phyloP scores from a whole-genome alignment of 2,888 invertebrate genomes.

The Plutella xylostella region DNA sequence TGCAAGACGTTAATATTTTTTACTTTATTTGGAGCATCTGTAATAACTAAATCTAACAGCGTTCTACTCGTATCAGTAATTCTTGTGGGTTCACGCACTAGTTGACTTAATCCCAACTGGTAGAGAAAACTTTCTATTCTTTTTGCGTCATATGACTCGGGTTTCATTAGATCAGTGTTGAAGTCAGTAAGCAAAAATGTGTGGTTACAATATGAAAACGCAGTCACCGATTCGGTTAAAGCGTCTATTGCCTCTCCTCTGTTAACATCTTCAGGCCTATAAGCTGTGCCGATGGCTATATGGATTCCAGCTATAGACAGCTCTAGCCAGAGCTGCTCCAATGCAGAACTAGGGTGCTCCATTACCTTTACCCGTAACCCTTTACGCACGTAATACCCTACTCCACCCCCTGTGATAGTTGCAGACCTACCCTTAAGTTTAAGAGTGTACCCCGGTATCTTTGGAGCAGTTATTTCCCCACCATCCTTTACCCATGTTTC shows the following conservation, averaged over 20 bases:
- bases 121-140: not conserved
- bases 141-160: not conserved
- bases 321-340: not conserved
- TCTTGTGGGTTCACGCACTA: not conserved
- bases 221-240: not conserved
- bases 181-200: not conserved
- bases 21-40: not conserved
- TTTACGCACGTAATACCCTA: not conserved
- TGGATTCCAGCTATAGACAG: not conserved
- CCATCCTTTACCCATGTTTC: not conserved
- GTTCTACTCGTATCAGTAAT: not conserved
- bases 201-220: not conserved
- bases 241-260: not conserved
- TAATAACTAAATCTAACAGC: not conserved
- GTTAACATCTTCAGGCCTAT: not conserved
- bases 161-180: not conserved
- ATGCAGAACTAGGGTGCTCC: not conserved
- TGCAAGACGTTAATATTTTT: not conserved
- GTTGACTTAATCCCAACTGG: too few species aligned
- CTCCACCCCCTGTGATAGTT: not conserved
- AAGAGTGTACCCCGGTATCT: not conserved
- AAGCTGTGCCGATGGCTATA: not conserved
- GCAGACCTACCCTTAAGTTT: not conserved
- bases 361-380: too few species aligned
- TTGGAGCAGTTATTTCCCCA: not conserved